phyloP scores from a whole-genome alignment of 2,113 vertebrate genomes.

The Barbus barbus region DNA sequence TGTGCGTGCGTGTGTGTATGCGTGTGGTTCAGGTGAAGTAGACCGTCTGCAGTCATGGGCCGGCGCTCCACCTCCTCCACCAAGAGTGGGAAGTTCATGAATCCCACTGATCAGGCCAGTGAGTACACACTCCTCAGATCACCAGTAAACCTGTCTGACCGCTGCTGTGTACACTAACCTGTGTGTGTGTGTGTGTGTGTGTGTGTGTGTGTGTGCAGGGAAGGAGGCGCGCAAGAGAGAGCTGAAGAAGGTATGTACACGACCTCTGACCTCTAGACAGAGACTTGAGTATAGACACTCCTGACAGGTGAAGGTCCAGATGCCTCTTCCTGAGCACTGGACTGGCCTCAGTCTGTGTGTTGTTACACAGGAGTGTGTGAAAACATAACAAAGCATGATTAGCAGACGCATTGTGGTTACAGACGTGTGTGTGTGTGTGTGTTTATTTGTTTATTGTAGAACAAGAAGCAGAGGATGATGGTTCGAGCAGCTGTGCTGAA shows the following conservation, averaged over 20 bases:
- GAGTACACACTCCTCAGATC: constrained; percentile 69
- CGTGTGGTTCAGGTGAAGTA: constrained; percentile 56
- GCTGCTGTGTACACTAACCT: neutral
- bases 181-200: neutral
- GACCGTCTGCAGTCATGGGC: constrained; percentile 82
- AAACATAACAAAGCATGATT: too few relatives aligned
- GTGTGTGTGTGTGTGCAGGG: constrained; percentile 72
- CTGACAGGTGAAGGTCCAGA: too few relatives aligned
- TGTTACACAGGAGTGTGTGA: too few relatives aligned
- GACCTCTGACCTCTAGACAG: neutral
- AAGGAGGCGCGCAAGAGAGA: constrained; percentile 98
- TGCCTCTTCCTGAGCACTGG: too few relatives aligned
- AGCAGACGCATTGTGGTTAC: too few relatives aligned
- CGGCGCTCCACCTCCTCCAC: constrained; percentile 98
- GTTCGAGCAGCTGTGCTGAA: constrained; percentile 96
- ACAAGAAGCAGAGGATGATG: constrained; percentile 99
- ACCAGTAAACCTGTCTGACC: neutral
- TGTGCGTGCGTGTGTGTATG: too few relatives aligned
- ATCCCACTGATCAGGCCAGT: constrained; percentile 98
- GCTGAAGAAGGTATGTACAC: constrained; percentile 88
- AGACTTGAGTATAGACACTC: too few relatives aligned
- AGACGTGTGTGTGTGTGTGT: too few relatives aligned
- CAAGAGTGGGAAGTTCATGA: constrained; percentile 99
- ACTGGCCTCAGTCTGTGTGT: too few relatives aligned
- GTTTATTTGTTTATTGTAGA: constrained; percentile 70